Base-by-base conservation (phyloP, 2,888 invertebrate genomes). In the Ceriagrion tenellum region DNA sequence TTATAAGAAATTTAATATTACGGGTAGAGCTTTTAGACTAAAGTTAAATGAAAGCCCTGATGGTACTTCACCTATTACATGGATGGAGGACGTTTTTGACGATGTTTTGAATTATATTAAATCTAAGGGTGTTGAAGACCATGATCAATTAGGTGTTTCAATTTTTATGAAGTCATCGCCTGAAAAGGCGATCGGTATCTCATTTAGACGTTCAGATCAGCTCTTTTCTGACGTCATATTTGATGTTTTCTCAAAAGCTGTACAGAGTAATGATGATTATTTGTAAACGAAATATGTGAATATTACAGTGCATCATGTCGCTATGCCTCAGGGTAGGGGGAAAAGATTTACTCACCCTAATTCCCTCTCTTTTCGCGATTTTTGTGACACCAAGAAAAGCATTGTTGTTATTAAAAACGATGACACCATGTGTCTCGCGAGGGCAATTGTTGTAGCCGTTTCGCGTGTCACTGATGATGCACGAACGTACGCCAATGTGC, bases 351-450 rank as follows among this genome's bases (percentile, higher is more conserved):
- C 30, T 0, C 55, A 35, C 12, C 59, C 59, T 0, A 89, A 69
- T 20, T 23, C n/a, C 0, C 6, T 56, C n/a, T 56, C n/a, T 59
- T 91, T 91, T 23, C 18, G n/a, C 0, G 91, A 91, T 18, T 91
- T 91, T 35, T 91, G 91, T 40, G 30, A 26, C 0, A 59, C 23
- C 6, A 91, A 91, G 40, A 91, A 40, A 63, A 35, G 59, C 4
- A 63, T 91, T 23, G 55, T 91, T 0, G 30, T 13, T 0, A 35
- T 91, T 23, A 59, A 91, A 8, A 91, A 91, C 40, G 35, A 63
- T 59, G 91, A 91, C 35, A 59, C 56, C 10, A 13, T 91, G 35
- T 91, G 63, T 55, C 91, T 91, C 6, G 91, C 91, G 0, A 56
- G 91, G 0, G 56, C 56, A 10, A 59, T 91, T n/a, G 59, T 90